Conservation (phyloP, 2,888 invertebrate genomes). For the Dromius quadrimaculatus region DNA sequence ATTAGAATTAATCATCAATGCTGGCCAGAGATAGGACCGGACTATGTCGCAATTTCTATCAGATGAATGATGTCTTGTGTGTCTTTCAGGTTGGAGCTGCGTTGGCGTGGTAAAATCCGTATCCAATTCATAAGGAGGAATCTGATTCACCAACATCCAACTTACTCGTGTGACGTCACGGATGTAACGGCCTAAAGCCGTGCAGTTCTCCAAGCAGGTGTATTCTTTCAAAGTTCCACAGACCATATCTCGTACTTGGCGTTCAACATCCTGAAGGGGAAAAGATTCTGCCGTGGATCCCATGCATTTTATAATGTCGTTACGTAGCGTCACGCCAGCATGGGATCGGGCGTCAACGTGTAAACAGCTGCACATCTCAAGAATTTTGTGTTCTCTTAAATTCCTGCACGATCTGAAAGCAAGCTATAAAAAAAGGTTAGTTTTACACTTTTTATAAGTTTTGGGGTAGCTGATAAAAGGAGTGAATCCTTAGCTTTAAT, state of each 20-base stretch:
- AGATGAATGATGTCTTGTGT: conserved; percentile 83
- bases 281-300: conserved; percentile 79
- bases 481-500: no score
- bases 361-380: conserved; percentile 74
- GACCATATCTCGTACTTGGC: conserved; percentile 73
- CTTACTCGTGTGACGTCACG: conserved; percentile 86
- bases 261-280: conserved; percentile 76
- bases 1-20: conserved; percentile 79
- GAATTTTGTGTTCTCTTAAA: conserved; percentile 79
- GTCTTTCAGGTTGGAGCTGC: conserved; percentile 75
- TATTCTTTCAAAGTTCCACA: conserved; percentile 94
- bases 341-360: conserved; percentile 63
- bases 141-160: conserved; percentile 87
- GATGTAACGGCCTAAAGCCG: conserved; percentile 83
- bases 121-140: conserved; percentile 74
- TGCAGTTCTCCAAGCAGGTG: conserved; percentile 85
- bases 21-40: conserved; percentile 89
- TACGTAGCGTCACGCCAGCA: conserved; percentile 65
- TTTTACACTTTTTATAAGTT: conserved; percentile 37
- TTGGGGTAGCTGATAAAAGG: no score
- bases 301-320: conserved; percentile 63
- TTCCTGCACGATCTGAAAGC: conserved; percentile 80
- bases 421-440: conserved; percentile 69
- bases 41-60: conserved; percentile 81
- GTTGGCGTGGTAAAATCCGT: conserved; percentile 77